Evolutionary conservation across 2,888 invertebrate genomes (phyloP).

Genomic region (Aporophyla lueneburgensis): DNA sequence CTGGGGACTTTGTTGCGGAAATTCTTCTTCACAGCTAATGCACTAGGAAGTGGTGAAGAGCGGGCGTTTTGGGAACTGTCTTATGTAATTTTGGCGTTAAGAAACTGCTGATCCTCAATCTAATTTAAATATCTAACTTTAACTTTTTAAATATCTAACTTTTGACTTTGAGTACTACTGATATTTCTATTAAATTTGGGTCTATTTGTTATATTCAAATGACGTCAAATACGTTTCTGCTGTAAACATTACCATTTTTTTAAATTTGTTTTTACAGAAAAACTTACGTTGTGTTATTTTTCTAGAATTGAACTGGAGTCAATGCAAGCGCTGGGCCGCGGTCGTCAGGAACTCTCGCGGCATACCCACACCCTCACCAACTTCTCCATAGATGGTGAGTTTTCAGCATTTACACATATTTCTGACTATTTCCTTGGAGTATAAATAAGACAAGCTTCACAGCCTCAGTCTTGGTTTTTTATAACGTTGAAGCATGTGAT

Average conservation of each 20-base stretch:
- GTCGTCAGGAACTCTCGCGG: conserved; percentile 86
- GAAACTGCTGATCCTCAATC: background rate
- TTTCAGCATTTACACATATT: background rate
- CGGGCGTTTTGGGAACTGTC: background rate
- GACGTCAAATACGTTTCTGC: background rate
- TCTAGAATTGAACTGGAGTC: conserved; percentile 94
- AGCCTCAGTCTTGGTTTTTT: no score
- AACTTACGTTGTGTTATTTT: conserved; percentile 41
- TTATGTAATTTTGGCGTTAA: background rate
- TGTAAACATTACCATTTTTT: background rate
- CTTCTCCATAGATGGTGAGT: conserved; percentile 88
- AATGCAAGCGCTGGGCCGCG: conserved; percentile 92
- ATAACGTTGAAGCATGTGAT: background rate
- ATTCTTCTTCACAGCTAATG: background rate
- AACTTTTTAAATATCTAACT: background rate
- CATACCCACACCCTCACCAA: conserved; percentile 83
- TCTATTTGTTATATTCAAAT: background rate
- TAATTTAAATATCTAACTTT: background rate
- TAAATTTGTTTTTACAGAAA: background rate
- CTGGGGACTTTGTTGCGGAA: background rate
- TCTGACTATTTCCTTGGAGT: conserved; percentile 20
- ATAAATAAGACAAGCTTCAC: conserved; percentile 19
- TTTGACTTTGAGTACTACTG: background rate
- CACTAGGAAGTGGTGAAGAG: background rate
- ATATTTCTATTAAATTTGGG: background rate